Evolutionary conservation across 2,113 vertebrate genomes (phyloP).

Genomic region (Eclectus roratus): DNA sequence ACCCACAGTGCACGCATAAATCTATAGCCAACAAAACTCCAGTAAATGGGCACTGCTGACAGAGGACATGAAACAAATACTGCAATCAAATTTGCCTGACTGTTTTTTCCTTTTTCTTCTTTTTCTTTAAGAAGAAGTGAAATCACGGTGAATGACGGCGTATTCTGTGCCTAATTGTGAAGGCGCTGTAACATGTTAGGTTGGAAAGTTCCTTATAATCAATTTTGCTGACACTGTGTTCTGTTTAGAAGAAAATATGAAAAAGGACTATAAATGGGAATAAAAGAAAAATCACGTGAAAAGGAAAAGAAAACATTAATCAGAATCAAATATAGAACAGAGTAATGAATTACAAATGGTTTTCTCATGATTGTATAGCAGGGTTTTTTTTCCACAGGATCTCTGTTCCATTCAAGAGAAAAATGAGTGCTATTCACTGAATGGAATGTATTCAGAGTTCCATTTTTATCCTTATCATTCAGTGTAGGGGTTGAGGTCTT

Average conservation of each 20-base stretch:
- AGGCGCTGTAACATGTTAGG: background rate
- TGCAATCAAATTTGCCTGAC: background rate
- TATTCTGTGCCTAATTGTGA: conserved; percentile 42
- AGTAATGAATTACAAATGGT: conserved; percentile 62
- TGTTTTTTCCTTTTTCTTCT: background rate
- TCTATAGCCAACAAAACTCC: background rate
- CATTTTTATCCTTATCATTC: conserved; percentile 61
- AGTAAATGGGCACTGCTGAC: background rate
- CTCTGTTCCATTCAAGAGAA: conserved; percentile 59
- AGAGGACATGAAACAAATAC: background rate
- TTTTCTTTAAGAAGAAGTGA: background rate
- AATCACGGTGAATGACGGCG: conserved; percentile 4
- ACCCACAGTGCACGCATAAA: rapidly evolving
- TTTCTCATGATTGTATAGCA: conserved; percentile 58
- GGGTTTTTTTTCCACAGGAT: conserved; percentile 50
- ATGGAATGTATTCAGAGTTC: conserved; percentile 56
- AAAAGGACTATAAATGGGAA: conserved; percentile 55
- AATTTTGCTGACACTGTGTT: conserved; percentile 43
- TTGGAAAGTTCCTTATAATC: conserved; percentile 38
- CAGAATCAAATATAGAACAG: conserved; percentile 63
- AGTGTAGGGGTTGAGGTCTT: conserved; percentile 26
- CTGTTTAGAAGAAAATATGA: conserved; percentile 48
- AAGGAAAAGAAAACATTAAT: conserved; percentile 62
- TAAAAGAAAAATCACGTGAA: conserved; percentile 56
- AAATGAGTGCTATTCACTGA: conserved; percentile 59